Evolutionary conservation across 2,797 vertebrate genomes (phyloP).

Genomic region (Chelmon rostratus): DNA sequence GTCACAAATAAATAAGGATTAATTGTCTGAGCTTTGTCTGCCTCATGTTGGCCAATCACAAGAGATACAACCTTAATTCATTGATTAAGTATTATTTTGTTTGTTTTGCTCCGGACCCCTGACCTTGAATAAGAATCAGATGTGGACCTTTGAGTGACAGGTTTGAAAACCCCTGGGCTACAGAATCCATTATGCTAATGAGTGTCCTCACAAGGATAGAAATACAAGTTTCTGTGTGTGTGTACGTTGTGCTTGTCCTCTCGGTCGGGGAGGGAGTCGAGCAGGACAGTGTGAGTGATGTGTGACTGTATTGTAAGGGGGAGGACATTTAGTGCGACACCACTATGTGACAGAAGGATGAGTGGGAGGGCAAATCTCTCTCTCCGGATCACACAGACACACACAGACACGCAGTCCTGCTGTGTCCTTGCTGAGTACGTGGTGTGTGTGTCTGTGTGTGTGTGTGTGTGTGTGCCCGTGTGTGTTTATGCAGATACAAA

Average conservation of each 20-base stretch:
- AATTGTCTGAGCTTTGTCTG: too few relatives aligned
- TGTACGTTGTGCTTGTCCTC: conserved; percentile 66
- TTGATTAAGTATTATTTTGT: too few relatives aligned
- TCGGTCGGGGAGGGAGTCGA: conserved; percentile 56
- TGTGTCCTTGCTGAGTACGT: conserved; percentile 62
- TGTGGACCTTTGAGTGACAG: too few relatives aligned
- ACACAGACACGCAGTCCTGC: conserved; percentile 49
- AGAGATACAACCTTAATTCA: too few relatives aligned
- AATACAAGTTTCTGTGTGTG: background rate
- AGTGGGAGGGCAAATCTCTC: conserved; percentile 70
- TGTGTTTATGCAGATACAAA: conserved; percentile 52
- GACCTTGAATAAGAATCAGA: too few relatives aligned
- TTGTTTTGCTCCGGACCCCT: too few relatives aligned
- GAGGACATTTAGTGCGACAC: conserved; percentile 77
- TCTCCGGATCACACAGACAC: conserved; percentile 54
- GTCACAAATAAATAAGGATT: too few relatives aligned
- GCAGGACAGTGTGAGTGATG: conserved; percentile 75
- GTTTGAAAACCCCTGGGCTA: too few relatives aligned
- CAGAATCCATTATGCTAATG: too few relatives aligned
- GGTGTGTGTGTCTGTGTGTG: background rate
- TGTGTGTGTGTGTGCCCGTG: conserved; percentile 36
- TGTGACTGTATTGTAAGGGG: conserved; percentile 61
- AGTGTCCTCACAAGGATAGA: too few relatives aligned
- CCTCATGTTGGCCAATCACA: too few relatives aligned
- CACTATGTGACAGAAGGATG: conserved; percentile 72